A percentile compares a stretch with the other conserved stretches of the same genome.
Evolutionary conservation across 2,888 invertebrate species (phyloP).

Genomic region (Eubasilissa splendida): DNA sequence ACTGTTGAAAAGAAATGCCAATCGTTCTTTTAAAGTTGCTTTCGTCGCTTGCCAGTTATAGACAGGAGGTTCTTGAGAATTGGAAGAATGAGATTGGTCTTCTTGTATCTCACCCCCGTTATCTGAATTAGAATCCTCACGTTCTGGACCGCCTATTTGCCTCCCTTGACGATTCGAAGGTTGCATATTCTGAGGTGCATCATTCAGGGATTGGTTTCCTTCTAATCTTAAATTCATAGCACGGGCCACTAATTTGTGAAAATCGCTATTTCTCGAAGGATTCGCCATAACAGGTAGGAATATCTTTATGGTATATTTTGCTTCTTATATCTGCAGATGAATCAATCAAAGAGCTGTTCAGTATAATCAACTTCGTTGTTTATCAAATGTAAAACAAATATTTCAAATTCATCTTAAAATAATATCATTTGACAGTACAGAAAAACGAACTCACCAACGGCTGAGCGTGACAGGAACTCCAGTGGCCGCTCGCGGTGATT

Average conservation of each 20-base stretch:
- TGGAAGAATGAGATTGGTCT: conserved; percentile 67
- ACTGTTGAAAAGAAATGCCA: conserved; percentile 75
- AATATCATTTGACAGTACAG: conserved; percentile 9
- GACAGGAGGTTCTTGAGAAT: conserved; percentile 68
- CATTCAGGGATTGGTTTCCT: conserved; percentile 59
- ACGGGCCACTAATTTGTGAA: conserved; percentile 39
- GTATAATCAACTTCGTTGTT: too few relatives aligned
- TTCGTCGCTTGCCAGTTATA: conserved; percentile 85
- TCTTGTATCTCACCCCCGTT: conserved; percentile 58
- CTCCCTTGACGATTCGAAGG: conserved; percentile 69
- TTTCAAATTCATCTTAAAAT: background rate
- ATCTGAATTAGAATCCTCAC: conserved; percentile 62
- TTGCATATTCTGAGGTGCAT: conserved; percentile 72
- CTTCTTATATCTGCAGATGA: background rate
- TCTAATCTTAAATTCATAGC: conserved; percentile 48
- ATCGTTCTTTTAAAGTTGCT: conserved; percentile 81
- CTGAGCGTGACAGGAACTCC: conserved; percentile 29
- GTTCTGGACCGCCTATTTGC: conserved; percentile 62
- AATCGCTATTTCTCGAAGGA: conserved; percentile 45
- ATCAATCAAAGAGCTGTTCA: background rate
- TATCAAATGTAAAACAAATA: background rate
- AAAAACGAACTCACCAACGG: conserved; percentile 2
- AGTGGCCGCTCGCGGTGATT: conserved; percentile 27
- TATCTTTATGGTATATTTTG: background rate
- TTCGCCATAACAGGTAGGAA: conserved; percentile 39